These are phyloP conservation scores for Phania funesta DNA, from an alignment of 2,888 invertebrate genomes.

Conservation along the genomic window DNA sequence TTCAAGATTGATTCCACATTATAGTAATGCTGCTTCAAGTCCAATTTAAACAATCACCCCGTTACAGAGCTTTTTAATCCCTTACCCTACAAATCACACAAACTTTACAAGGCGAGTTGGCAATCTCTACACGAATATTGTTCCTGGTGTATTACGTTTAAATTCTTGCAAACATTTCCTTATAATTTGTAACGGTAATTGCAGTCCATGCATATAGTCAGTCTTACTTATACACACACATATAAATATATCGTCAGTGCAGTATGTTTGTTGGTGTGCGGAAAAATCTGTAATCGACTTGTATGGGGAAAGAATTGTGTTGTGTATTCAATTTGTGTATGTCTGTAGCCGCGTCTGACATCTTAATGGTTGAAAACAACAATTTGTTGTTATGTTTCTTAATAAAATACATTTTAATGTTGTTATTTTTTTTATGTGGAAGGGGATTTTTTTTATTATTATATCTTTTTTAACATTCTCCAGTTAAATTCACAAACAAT, in stretches of 20 bases:
- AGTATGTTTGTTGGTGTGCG: neutral
- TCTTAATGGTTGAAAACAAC: slow-evolving; percentile 64
- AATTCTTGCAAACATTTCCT: slow-evolving; percentile 52
- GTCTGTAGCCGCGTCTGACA: slow-evolving; percentile 43
- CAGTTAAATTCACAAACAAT: neutral
- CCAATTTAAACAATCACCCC: no score
- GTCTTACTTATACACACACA: slow-evolving; percentile 8
- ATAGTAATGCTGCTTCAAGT: no score
- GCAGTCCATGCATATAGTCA: slow-evolving; percentile 54
- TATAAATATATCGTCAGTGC: slow-evolving; percentile 24
- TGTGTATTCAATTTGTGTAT: slow-evolving; percentile 13
- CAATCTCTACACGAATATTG: slow-evolving; percentile 1
- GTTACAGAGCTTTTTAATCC: neutral
- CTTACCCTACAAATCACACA: neutral
- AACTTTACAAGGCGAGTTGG: neutral
- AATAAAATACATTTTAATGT: slow-evolving; percentile 64
- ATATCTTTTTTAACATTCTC: neutral
- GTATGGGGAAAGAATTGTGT: neutral
- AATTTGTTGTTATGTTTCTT: slow-evolving; percentile 64
- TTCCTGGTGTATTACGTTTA: slow-evolving; percentile 22
- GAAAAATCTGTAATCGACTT: neutral
- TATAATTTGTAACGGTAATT: slow-evolving; percentile 65
- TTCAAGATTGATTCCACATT: no score
- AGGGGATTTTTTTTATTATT: neutral
- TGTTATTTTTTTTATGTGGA: slow-evolving; percentile 1